These are phyloP conservation scores for Cynaeus angustus DNA, from an alignment of 2,888 invertebrate species.

Conservation along the genomic window DNA sequence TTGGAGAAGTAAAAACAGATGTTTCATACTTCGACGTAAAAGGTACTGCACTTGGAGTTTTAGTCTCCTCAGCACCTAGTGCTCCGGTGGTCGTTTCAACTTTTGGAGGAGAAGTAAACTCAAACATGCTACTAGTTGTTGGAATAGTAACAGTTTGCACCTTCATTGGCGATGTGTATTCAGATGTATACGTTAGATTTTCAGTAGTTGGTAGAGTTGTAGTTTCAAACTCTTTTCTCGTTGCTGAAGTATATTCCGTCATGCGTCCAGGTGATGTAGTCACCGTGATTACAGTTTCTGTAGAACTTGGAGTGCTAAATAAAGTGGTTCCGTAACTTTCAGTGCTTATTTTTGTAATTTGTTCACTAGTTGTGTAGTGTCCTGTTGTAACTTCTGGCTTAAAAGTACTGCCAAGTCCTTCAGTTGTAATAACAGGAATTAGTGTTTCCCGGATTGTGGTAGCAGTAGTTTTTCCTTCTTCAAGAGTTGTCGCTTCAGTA, in stretches of 20 bases:
- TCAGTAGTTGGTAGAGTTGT: neutral
- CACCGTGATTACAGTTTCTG: too few species aligned
- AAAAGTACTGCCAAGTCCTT: neutral
- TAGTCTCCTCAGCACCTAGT: constrained; percentile 11
- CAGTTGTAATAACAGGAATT: constrained; percentile 5
- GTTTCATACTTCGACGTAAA: neutral
- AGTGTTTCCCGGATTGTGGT: neutral
- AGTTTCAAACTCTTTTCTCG: constrained; percentile 15
- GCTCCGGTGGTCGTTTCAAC: constrained; percentile 9
- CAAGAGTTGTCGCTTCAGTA: neutral
- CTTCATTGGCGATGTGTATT: constrained; percentile 18
- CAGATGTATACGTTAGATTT: neutral
- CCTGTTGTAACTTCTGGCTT: neutral
- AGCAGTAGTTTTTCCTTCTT: neutral
- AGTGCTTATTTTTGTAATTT: neutral
- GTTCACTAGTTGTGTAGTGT: neutral
- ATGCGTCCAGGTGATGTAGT: neutral
- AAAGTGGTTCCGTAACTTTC: too few species aligned
- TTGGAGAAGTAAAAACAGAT: constrained; percentile 11
- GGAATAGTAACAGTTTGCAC: constrained; percentile 9
- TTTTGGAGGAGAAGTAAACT: constrained; percentile 35
- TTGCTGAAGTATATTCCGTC: constrained; percentile 13
- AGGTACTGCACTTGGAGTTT: constrained; percentile 8
- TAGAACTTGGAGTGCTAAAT: too few species aligned
- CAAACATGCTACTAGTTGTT: neutral